Percentiles rank a stretch among this genome's conserved stretches.
Conservation (phyloP, 2,797 vertebrate species). For the Channa striata region DNA sequence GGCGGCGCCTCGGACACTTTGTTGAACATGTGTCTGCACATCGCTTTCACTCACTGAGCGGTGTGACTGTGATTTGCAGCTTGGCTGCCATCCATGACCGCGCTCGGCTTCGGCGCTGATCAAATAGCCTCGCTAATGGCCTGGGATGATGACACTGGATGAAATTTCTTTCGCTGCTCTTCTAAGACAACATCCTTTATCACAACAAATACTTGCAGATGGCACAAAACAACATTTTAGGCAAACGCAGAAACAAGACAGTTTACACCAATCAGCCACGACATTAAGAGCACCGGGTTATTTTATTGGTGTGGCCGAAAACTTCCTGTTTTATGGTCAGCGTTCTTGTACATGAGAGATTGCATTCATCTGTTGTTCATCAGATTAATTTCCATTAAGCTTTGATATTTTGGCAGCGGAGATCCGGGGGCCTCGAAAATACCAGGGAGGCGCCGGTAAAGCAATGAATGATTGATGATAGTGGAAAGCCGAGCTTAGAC, state of each 20-base stretch:
- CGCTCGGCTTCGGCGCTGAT: constrained; percentile 55
- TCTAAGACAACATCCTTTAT: constrained; percentile 21
- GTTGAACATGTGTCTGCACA: constrained; percentile 58
- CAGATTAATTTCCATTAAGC: constrained; percentile 42
- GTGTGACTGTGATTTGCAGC: constrained; percentile 58
- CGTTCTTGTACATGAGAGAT: constrained; percentile 36
- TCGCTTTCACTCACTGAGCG: constrained; percentile 40
- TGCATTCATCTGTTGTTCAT: constrained; percentile 43
- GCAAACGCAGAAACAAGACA: not conserved
- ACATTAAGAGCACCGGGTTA: too few relatives aligned
- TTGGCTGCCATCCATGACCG: constrained; percentile 54
- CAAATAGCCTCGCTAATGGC: constrained; percentile 72
- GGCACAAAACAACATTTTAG: constrained; percentile 18
- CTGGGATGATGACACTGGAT: constrained; percentile 66
- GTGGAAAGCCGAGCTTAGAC: constrained; percentile 59
- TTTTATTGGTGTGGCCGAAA: not conserved
- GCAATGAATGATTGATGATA: constrained; percentile 71
- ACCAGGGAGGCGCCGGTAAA: constrained; percentile 34
- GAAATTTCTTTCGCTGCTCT: constrained; percentile 54
- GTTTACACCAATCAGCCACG: not conserved
- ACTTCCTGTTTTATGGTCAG: not conserved
- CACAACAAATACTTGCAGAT: constrained; percentile 31
- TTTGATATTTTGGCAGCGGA: constrained; percentile 30
- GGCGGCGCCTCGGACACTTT: constrained; percentile 44
- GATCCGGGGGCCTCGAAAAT: constrained; percentile 28